Evolutionary conservation across 2,888 invertebrate genomes (phyloP), one percentile per base, ranked within the genome.

Genomic region (Tromatobia lineatoria): DNA sequence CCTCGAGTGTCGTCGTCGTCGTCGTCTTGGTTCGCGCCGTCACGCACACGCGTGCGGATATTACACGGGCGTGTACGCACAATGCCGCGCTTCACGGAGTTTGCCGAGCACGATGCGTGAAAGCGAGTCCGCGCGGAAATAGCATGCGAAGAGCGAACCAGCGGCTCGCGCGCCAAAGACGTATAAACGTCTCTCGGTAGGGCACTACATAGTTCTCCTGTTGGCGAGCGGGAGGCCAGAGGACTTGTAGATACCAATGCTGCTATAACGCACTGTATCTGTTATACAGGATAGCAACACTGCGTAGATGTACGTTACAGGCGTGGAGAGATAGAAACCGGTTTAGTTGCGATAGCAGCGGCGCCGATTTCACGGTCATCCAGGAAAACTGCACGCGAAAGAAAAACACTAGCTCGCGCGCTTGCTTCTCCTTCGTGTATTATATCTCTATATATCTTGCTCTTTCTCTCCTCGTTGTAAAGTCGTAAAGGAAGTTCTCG

Each of bases 351-450:
- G 80, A 77, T 85, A 80, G 81, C 80, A 83, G 74, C 69, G 77
- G 80, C 80, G 64, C 57, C 75, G 85, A 87, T 87, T 87, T 87
- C 85, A 87, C 86, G 87, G 82, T 87, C 85, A 70, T 85, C 81
- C 54, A 67, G 86, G 85, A 87, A 87, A 87, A 87, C 73, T 85
- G 87, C 71, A 71, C 83, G 77, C 81, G 74, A 85, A 85, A 77
- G 85, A 85, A 87, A 82, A 83, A 85, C 80, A 64, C 80, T 80
- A 23, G 71, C 67, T 78, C 83, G 61, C 84, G 70, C 71, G 50
- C 47, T 47, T 42, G 25, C 18, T 45, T 42, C 57, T 71, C 59
- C 34, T 61, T 38, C 38, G 23, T 25, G 11, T 34, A 50, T 34
- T 29, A 29, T 59, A n/a, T 61, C 15, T 61, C 0, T 4, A 4